phyloP scores from a whole-genome alignment of 2,888 invertebrate species.

The Tenthredo distinguenda region DNA sequence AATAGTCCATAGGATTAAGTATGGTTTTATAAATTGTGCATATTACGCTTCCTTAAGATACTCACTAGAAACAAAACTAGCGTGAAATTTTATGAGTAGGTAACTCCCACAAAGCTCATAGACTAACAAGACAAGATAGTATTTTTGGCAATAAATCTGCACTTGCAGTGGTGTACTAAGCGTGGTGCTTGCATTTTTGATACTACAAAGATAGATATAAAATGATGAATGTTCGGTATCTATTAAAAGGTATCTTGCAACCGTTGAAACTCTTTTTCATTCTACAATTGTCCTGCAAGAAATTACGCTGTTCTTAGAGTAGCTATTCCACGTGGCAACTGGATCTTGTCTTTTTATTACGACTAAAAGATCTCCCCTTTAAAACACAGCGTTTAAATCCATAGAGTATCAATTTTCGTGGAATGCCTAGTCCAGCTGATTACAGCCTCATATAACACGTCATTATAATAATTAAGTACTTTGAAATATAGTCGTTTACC shows the following conservation, averaged over 20 bases:
- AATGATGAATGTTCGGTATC: conserved; percentile 16
- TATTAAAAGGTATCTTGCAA: conserved; percentile 10
- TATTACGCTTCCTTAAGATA: not conserved
- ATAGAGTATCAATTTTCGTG: conserved; percentile 21
- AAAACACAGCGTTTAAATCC: not conserved
- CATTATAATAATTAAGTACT: conserved; percentile 4
- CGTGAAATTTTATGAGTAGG: not conserved
- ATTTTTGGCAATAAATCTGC: not conserved
- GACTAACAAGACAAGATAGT: not conserved
- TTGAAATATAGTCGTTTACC: conserved; percentile 44
- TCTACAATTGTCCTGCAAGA: conserved; percentile 26
- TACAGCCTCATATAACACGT: conserved; percentile 29
- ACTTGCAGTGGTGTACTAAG: not conserved
- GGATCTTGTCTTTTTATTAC: not conserved
- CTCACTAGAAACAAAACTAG: not conserved
- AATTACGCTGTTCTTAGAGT: not conserved
- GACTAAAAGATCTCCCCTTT: not conserved
- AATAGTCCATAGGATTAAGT: not conserved
- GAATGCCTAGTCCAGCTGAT: conserved; percentile 33
- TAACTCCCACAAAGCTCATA: not conserved
- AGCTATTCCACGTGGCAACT: conserved; percentile 8
- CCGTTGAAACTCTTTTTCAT: not conserved
- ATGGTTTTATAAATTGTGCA: not conserved
- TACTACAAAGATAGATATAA: not conserved
- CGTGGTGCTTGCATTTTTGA: conserved; percentile 24